Percentiles rank a stretch among this genome's conserved stretches.
These are phyloP conservation scores for Pecten maximus DNA, from an alignment of 2,888 invertebrate genomes.

Conservation along the genomic window DNA sequence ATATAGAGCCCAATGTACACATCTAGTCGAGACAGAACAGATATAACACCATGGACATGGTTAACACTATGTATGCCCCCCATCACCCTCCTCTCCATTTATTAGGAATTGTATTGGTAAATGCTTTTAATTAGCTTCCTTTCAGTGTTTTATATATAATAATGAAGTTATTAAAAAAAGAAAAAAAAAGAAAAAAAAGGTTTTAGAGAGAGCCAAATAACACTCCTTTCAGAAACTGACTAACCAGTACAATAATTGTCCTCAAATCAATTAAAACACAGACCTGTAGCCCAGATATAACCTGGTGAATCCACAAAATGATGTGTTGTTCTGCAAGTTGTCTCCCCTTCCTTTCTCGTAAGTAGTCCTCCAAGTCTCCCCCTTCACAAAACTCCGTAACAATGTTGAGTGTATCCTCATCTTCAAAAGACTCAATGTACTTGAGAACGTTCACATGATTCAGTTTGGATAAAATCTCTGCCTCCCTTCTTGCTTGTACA, in stretches of 20 bases:
- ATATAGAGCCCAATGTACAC: too few relatives aligned
- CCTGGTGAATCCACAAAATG: slow-evolving; percentile 67
- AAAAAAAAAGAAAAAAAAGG: too few relatives aligned
- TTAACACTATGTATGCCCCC: too few relatives aligned
- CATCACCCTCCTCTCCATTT: too few relatives aligned
- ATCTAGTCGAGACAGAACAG: too few relatives aligned
- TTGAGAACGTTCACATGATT: slow-evolving; percentile 64
- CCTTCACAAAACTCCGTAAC: slow-evolving; percentile 71
- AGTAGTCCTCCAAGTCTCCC: slow-evolving; percentile 68
- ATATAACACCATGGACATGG: too few relatives aligned
- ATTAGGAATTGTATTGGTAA: too few relatives aligned
- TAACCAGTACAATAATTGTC: not conserved
- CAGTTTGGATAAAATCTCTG: slow-evolving; percentile 63
- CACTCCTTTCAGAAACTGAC: too few relatives aligned
- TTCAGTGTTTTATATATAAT: too few relatives aligned
- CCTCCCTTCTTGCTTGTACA: slow-evolving; percentile 63
- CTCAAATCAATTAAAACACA: not conserved
- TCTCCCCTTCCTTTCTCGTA: slow-evolving; percentile 53
- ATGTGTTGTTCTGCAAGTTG: slow-evolving; percentile 62
- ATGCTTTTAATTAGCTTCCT: too few relatives aligned
- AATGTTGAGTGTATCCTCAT: slow-evolving; percentile 67
- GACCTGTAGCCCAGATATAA: slow-evolving; percentile 66
- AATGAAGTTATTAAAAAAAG: too few relatives aligned
- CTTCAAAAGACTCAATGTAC: slow-evolving; percentile 69
- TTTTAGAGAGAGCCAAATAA: too few relatives aligned